Conservation (phyloP, 2,888 invertebrate genomes). For the Callosobruchus maculatus region DNA sequence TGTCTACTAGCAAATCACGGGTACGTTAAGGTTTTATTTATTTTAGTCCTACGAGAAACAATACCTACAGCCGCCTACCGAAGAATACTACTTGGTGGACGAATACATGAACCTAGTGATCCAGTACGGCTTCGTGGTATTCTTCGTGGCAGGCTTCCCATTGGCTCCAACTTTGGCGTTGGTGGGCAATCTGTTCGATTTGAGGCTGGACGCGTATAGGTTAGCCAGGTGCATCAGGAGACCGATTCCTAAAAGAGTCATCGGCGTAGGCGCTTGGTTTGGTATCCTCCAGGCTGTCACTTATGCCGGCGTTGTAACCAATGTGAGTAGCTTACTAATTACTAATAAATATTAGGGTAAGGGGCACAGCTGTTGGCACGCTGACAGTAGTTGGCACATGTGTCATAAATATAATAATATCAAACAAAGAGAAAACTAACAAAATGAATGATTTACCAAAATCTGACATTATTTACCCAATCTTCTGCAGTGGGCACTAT, state of each 20-base stretch:
- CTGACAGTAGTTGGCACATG: too few relatives aligned
- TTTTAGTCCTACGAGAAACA: conserved; percentile 40
- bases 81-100: conserved; percentile 36
- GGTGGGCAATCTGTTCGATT: conserved; percentile 60
- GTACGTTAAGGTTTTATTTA: too few relatives aligned
- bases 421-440: too few relatives aligned
- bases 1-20: too few relatives aligned
- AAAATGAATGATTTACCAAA: too few relatives aligned
- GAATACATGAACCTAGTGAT: conserved; percentile 51
- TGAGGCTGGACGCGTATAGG: conserved; percentile 44
- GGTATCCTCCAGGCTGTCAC: conserved; percentile 37
- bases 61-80: conserved; percentile 37
- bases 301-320: conserved; percentile 38
- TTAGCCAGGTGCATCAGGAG: conserved; percentile 30
- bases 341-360: too few relatives aligned
- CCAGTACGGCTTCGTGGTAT: conserved; percentile 64
- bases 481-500: too few relatives aligned
- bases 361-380: too few relatives aligned
- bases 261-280: conserved; percentile 38
- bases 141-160: conserved; percentile 65
- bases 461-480: too few relatives aligned
- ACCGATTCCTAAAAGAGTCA: conserved; percentile 29
- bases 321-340: conserved; percentile 29
- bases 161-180: conserved; percentile 63
- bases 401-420: too few relatives aligned